Evolutionary conservation across 2,113 vertebrate species (phyloP).

Genomic region (Scomber scombrus): DNA sequence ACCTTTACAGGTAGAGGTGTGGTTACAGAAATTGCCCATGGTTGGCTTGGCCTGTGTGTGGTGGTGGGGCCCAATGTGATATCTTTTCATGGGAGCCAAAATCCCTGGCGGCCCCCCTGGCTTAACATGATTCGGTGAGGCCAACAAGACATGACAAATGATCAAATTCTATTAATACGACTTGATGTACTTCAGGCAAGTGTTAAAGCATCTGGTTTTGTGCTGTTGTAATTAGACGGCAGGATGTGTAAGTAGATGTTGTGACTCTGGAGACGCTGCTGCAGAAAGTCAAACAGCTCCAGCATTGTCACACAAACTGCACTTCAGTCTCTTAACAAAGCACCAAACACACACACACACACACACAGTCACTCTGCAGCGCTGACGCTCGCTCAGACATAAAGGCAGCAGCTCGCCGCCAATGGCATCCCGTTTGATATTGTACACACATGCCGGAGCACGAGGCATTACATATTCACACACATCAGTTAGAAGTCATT

Average conservation of each 20-base stretch:
- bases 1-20: no score
- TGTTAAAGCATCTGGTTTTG: not conserved
- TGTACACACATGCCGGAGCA: slow-evolving; percentile 46
- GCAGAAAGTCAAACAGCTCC: slow-evolving; percentile 22
- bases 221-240: slow-evolving; percentile 14
- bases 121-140: not conserved
- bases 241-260: not conserved
- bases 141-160: not conserved
- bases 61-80: no score
- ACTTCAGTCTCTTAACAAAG: slow-evolving; percentile 40
- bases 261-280: not conserved
- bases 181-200: not conserved
- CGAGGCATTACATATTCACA: slow-evolving; percentile 63
- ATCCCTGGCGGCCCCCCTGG: no score
- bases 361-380: slow-evolving; percentile 20
- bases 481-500: slow-evolving; percentile 79
- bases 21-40: no score
- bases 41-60: no score
- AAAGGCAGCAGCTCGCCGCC: slow-evolving; percentile 47
- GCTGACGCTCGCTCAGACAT: slow-evolving; percentile 37
- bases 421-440: slow-evolving; percentile 57
- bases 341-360: slow-evolving; percentile 15
- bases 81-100: no score
- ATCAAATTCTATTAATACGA: not conserved
- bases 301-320: slow-evolving; percentile 24